These are phyloP conservation scores for Mormyrus hasselquistii DNA, from an alignment of 2,797 vertebrate genomes.

Conservation along the genomic window DNA sequence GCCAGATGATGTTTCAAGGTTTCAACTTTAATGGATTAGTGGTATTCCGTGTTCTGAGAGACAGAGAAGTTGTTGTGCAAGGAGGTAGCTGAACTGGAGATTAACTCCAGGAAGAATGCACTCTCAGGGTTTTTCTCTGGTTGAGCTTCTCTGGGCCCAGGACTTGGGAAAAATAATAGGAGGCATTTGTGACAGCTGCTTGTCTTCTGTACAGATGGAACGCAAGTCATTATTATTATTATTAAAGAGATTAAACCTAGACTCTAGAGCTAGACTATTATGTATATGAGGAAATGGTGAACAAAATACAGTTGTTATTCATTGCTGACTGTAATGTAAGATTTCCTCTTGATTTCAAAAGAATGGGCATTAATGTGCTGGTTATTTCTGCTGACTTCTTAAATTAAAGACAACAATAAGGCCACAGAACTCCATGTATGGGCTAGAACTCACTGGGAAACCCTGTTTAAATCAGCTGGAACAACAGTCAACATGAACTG, in stretches of 20 bases:
- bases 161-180: not conserved
- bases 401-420: no score
- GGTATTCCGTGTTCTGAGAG: not conserved
- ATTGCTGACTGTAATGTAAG: not conserved
- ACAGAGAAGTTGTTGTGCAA: not conserved
- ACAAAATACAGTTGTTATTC: not conserved
- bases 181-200: not conserved
- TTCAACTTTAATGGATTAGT: not conserved
- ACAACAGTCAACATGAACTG: no score
- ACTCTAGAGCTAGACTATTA: not conserved
- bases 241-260: not conserved
- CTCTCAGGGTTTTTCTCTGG: not conserved
- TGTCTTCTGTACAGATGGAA: not conserved
- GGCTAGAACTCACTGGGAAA: no score
- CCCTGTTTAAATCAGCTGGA: no score
- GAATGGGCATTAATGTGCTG: no score
- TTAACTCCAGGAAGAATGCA: not conserved
- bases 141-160: not conserved
- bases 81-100: not conserved
- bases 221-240: not conserved
- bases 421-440: no score
- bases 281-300: not conserved
- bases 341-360: not conserved
- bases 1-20: not conserved
- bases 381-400: no score